A percentile compares a stretch with the other conserved stretches of the same genome.
phyloP scores from a whole-genome alignment of 2,113 vertebrate genomes.

The Dipodomys merriami region DNA sequence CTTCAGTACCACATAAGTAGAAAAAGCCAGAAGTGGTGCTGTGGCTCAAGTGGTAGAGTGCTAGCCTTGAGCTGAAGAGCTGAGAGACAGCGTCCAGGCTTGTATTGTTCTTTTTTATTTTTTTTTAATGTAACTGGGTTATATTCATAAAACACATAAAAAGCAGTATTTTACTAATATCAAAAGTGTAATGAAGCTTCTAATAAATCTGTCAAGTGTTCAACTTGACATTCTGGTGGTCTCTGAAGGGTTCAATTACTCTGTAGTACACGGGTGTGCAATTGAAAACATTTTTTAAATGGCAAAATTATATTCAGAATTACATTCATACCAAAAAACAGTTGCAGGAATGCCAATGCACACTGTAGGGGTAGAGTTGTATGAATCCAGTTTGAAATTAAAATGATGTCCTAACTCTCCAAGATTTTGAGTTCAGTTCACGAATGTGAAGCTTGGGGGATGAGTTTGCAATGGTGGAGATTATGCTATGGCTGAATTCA shows the following conservation, averaged over 20 bases:
- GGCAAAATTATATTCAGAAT: neutral
- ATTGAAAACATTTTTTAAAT: neutral
- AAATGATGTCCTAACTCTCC: neutral
- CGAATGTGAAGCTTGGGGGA: neutral
- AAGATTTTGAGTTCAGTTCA: neutral
- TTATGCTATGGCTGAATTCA: neutral
- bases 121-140: neutral
- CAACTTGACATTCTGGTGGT: neutral
- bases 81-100: too few species aligned
- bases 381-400: neutral
- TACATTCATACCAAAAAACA: neutral
- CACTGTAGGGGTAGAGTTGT: neutral
- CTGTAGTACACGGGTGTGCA: neutral
- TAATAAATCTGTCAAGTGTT: neutral
- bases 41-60: too few species aligned
- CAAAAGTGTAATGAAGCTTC: neutral
- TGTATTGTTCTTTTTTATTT: too few species aligned
- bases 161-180: neutral
- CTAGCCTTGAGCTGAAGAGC: too few species aligned
- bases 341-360: neutral
- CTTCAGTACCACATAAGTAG: too few species aligned
- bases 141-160: neutral
- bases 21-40: too few species aligned
- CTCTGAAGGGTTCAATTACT: constrained; percentile 14
- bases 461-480: neutral